Evolutionary conservation across 2,113 vertebrate genomes (phyloP).

Genomic region (Xyliphius kryptos): DNA sequence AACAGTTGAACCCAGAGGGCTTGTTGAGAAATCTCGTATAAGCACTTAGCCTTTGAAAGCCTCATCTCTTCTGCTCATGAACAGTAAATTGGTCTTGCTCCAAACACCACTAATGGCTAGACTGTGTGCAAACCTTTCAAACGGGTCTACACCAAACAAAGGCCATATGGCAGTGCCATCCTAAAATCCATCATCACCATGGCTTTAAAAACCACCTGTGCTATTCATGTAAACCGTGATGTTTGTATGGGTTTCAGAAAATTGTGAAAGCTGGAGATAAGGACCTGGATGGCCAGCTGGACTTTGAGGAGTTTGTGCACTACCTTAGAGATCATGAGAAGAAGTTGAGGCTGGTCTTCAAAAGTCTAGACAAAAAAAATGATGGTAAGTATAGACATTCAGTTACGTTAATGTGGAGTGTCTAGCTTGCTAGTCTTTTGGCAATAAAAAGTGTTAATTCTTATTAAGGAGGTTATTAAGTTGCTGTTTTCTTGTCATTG

Average conservation of each 20-base stretch:
- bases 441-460: too few species aligned
- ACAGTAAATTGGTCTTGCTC: conserved; percentile 2
- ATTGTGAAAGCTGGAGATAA: conserved; percentile 92
- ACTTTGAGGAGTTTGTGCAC: conserved; percentile 95
- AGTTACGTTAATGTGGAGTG: too few species aligned
- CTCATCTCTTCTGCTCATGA: conserved; percentile 9
- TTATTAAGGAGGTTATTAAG: too few species aligned
- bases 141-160: conserved; percentile 29
- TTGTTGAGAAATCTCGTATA: too few species aligned
- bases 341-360: conserved; percentile 90
- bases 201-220: conserved; percentile 6
- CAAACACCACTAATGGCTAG: conserved; percentile 16
- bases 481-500: too few species aligned
- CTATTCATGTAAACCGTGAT: not conserved
- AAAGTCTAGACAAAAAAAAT: conserved; percentile 93
- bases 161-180: conserved; percentile 25
- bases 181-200: conserved; percentile 12
- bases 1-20: too few species aligned
- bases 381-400: too few species aligned
- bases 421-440: too few species aligned
- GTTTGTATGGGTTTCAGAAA: conserved; percentile 85
- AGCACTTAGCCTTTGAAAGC: conserved; percentile 3
- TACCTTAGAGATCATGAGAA: conserved; percentile 95
- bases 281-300: conserved; percentile 88
- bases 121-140: conserved; percentile 25